Conservation (phyloP, 2,797 vertebrate species). For the Podarcis lilfordi region DNA sequence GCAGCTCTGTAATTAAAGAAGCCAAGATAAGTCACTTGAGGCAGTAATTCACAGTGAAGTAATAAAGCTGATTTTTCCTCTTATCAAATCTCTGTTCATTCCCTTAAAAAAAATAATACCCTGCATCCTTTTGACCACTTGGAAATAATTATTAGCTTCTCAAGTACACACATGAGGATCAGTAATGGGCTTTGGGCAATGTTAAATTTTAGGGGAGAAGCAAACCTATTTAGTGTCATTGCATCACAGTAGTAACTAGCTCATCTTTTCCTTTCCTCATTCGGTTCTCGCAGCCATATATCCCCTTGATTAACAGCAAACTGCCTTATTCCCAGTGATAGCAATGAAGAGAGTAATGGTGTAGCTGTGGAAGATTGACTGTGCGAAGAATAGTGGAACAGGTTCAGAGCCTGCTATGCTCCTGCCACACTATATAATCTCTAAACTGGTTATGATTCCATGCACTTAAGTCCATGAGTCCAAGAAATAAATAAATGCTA, state of each 20-base stretch:
- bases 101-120: slow-evolving; percentile 4
- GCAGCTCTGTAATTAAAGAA: slow-evolving; percentile 39
- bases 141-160: slow-evolving; percentile 38
- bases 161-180: slow-evolving; percentile 24
- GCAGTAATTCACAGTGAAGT: slow-evolving; percentile 53
- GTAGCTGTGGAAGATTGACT: not conserved
- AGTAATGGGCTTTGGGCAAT: slow-evolving; percentile 18
- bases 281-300: not conserved
- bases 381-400: slow-evolving; percentile 1
- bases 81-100: slow-evolving; percentile 50
- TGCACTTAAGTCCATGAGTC: not conserved
- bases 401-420: not conserved
- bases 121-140: slow-evolving; percentile 33
- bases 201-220: not conserved
- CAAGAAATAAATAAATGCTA: not conserved
- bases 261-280: not conserved
- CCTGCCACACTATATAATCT: not conserved
- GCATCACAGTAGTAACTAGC: not conserved
- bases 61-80: slow-evolving; percentile 46
- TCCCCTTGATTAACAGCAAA: not conserved
- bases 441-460: not conserved
- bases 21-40: slow-evolving; percentile 53
- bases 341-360: not conserved
- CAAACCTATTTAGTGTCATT: slow-evolving; percentile 6
- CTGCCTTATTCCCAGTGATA: not conserved